A percentile compares a stretch with the other conserved stretches of the same genome.
Conservation (phyloP, 1,140 invertebrate genomes). For the Augochlora pura region DNA sequence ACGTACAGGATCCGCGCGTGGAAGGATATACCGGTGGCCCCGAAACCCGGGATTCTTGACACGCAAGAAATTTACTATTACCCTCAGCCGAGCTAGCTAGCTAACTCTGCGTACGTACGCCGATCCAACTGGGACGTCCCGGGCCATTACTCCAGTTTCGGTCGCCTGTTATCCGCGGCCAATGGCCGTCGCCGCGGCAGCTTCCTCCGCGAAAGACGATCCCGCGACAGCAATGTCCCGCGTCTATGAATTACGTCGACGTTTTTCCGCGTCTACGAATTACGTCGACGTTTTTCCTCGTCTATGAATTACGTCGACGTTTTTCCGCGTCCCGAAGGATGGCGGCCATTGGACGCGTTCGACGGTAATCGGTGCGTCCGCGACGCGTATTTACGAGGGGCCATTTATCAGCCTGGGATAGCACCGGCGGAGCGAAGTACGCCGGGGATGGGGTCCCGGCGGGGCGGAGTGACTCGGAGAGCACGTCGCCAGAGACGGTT, state of each 20-base stretch:
- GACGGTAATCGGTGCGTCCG: constrained; percentile 2
- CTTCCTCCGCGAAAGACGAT: background rate
- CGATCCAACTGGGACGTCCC: constrained; percentile 34
- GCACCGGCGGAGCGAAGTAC: no score
- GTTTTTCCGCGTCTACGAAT: no score
- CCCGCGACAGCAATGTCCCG: no score
- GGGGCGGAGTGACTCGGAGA: background rate
- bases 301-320: constrained; percentile 12
- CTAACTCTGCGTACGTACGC: no score
- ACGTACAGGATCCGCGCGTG: background rate
- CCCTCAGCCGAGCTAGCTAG: constrained; percentile 17
- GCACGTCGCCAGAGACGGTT: background rate
- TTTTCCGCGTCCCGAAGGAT: background rate
- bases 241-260: no score
- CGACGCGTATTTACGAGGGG: background rate
- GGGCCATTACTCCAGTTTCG: constrained; percentile 35
- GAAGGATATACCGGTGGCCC: constrained; percentile 10
- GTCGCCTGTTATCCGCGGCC: background rate
- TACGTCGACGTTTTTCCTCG: no score
- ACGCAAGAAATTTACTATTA: constrained; percentile 35
- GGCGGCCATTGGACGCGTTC: background rate
- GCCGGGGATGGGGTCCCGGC: no score
- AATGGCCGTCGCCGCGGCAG: background rate
- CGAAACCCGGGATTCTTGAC: constrained; percentile 11
- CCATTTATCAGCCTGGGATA: background rate